Evolutionary conservation across 2,113 vertebrate species (phyloP).

Genomic region (Forbesichthys papilliferus): DNA sequence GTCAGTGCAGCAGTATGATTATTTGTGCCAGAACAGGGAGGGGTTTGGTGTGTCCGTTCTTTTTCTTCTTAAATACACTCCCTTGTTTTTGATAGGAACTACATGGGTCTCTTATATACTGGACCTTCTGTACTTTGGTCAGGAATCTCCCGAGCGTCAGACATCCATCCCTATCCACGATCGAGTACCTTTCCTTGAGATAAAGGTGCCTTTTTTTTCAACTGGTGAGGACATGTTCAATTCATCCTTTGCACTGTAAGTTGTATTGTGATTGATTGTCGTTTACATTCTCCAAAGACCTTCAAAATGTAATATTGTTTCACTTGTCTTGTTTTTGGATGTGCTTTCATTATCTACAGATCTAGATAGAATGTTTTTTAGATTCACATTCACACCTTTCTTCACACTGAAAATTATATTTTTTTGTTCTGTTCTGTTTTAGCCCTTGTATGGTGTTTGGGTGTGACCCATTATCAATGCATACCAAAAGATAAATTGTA

Average conservation of each 20-base stretch:
- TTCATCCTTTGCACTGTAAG: not conserved
- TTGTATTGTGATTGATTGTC: not conserved
- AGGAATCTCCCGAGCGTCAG: conserved; percentile 56
- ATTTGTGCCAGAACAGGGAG: not conserved
- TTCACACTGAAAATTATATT: too few species aligned
- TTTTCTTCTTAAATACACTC: not conserved
- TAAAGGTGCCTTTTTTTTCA: not conserved
- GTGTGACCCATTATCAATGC: too few species aligned
- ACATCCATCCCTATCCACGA: conserved; percentile 56
- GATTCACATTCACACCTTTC: too few species aligned
- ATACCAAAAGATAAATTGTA: too few species aligned
- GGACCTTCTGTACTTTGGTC: conserved; percentile 73
- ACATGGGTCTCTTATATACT: conserved; percentile 81
- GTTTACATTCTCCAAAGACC: too few species aligned
- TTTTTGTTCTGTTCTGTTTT: too few species aligned
- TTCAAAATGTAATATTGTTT: too few species aligned
- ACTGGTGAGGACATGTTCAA: conserved; percentile 23
- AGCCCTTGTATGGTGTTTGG: too few species aligned
- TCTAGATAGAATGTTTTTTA: too few species aligned
- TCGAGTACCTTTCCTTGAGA: conserved; percentile 79
- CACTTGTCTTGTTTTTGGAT: too few species aligned
- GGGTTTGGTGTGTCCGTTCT: not conserved
- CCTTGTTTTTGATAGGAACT: conserved; percentile 66
- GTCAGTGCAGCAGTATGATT: conserved; percentile 46
- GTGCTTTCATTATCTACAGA: too few species aligned